Evolutionary conservation across 2,113 vertebrate genomes (phyloP).

Genomic region (Castor canadensis): DNA sequence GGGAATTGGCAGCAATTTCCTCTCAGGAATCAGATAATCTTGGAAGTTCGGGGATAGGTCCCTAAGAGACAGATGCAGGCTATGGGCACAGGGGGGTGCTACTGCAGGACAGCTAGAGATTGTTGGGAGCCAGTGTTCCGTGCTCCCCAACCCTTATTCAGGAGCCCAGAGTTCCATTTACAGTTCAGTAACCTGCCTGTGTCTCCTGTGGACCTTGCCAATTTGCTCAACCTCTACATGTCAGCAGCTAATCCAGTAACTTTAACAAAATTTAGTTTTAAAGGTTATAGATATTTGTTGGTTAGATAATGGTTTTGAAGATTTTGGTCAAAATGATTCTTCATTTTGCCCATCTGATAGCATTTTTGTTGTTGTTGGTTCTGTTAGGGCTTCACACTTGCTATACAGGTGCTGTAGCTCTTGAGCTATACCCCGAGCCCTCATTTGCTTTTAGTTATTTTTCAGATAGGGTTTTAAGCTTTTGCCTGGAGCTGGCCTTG

Average conservation of each 20-base stretch:
- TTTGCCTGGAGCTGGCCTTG: no score
- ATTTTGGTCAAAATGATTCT: background rate
- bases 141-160: background rate
- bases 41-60: background rate
- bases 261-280: background rate
- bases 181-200: background rate
- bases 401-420: no score
- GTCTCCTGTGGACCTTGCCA: background rate
- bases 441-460: no score
- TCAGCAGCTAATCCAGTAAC: background rate
- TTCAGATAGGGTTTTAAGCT: no score
- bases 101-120: fast-evolving
- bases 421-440: no score
- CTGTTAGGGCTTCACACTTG: no score
- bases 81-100: no score
- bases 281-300: slow-evolving; percentile 7
- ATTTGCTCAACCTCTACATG: background rate
- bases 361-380: no score
- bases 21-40: background rate
- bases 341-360: background rate
- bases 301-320: background rate
- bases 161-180: background rate
- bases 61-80: background rate
- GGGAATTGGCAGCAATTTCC: background rate
- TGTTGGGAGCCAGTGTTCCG: background rate